A percentile compares a stretch with the other conserved stretches of the same genome.
These are phyloP conservation scores for Caenorhabditis sp. DNA, from an alignment of 2,888 invertebrate species.

Conservation along the genomic window DNA sequence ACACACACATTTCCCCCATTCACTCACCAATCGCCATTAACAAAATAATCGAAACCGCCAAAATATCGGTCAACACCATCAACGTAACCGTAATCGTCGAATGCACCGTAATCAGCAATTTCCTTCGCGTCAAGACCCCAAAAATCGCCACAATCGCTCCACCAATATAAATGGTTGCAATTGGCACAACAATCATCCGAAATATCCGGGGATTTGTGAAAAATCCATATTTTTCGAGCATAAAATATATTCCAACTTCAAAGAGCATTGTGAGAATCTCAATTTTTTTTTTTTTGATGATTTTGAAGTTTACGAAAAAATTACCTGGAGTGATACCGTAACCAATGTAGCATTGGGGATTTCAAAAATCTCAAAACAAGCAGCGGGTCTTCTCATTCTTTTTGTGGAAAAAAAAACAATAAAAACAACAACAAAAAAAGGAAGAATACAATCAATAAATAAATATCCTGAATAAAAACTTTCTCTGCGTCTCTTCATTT, in stretches of 20 bases:
- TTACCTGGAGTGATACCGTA: conserved; percentile 6
- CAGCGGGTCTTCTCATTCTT: too few relatives aligned
- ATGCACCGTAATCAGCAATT: conserved; percentile 54
- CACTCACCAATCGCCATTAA: conserved; percentile 61
- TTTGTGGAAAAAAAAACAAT: too few relatives aligned
- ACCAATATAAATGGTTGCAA: conserved; percentile 38
- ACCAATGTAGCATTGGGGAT: too few relatives aligned
- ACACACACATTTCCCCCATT: neutral
- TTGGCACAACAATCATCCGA: conserved; percentile 42
- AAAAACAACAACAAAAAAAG: too few relatives aligned
- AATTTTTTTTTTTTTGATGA: too few relatives aligned
- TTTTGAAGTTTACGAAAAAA: too few relatives aligned
- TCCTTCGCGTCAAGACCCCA: conserved; percentile 32
- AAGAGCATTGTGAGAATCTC: conserved; percentile 49
- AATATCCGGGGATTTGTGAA: conserved; percentile 53
- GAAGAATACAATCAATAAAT: too few relatives aligned
- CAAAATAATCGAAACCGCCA: conserved; percentile 62
- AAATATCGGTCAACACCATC: conserved; percentile 64
- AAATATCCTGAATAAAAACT: too few relatives aligned
- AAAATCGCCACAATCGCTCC: conserved; percentile 36
- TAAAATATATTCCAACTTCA: conserved; percentile 51
- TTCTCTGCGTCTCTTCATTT: too few relatives aligned
- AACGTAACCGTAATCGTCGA: conserved; percentile 56
- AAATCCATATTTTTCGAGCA: conserved; percentile 52
- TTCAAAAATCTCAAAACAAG: too few relatives aligned